phyloP scores from a whole-genome alignment of 2,113 vertebrate species.

The Prionailurus bengalensis region DNA sequence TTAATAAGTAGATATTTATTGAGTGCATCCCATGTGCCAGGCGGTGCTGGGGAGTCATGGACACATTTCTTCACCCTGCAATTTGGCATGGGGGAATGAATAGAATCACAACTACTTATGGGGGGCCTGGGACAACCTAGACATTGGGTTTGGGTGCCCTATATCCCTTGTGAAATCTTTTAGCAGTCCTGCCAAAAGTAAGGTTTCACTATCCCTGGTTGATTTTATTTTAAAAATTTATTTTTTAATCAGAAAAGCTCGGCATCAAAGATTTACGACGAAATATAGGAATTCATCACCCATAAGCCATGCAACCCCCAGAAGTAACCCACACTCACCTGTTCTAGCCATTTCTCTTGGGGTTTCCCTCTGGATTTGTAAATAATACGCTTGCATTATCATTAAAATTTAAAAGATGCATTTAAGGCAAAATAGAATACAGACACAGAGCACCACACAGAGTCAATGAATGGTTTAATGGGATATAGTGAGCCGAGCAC shows the following conservation, averaged over 20 bases:
- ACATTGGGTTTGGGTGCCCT: neutral
- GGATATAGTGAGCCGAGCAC: neutral
- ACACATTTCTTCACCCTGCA: neutral
- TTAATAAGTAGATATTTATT: neutral
- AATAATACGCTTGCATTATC: neutral
- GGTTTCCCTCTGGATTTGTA: neutral
- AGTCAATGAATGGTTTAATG: neutral
- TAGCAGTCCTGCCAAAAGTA: neutral
- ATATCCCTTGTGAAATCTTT: neutral
- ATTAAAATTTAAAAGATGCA: neutral
- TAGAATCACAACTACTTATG: neutral
- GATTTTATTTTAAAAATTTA: neutral
- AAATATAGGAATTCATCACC: neutral
- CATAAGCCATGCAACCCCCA: too few species aligned
- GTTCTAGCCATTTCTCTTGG: neutral
- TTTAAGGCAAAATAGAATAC: neutral
- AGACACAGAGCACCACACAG: neutral
- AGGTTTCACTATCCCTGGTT: neutral
- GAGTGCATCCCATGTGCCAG: neutral
- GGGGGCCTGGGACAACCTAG: neutral
- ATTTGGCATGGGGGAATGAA: neutral
- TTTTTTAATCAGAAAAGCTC: constrained; percentile 3
- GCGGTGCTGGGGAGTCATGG: neutral
- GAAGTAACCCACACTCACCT: neutral
- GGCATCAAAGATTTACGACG: neutral